Evolutionary conservation across 2,888 invertebrate genomes (phyloP), one percentile per base, ranked within the genome.

Genomic region (Drosophila robusta): DNA sequence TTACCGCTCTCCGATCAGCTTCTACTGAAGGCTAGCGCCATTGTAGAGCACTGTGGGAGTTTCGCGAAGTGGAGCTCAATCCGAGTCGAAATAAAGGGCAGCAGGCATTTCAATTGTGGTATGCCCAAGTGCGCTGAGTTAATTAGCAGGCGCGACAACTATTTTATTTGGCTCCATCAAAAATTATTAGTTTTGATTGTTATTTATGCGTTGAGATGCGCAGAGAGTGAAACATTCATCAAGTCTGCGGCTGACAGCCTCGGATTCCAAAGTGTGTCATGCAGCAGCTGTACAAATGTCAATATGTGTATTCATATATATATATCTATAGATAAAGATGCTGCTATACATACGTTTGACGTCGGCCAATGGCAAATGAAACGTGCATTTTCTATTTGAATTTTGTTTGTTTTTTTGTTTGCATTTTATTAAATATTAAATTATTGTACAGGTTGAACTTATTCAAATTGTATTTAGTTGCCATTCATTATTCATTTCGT

Each of bases 371-470:
- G 52, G 34, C 71, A 36, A 61, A 16, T 58, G 18, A 62, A 42
- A 47, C 12, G 4, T 42, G 16, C 26, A 4, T 41, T 45, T 70
- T 36, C 29, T 54, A 36, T 46, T 61, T 50, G 12, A 50, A 36
- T 69, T 52, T 69, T 54, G 29, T 58, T 52, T 41, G 11, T 26
- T 55, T 69, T 74, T 65, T 71, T 67, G n/a, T 70, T 68, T 62
- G 78, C 70, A 38, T 84, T 83, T 84, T 83, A 86, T 85, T 86
- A 75, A 84, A 85, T 86, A 79, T 86, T 84, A 89, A 89, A 88
- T 89, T 89, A 89, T 89, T 89, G 89, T 89, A 89, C 89, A 89
- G 83, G 84, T 89, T 89, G 81, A 89, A 89, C 89, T 84, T 88
- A 89, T 87, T 83, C 72, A 75, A 86, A 81, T 86, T 86, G 77